phyloP scores from a whole-genome alignment of 2,888 invertebrate genomes.

The Platycheirus rosarum region DNA sequence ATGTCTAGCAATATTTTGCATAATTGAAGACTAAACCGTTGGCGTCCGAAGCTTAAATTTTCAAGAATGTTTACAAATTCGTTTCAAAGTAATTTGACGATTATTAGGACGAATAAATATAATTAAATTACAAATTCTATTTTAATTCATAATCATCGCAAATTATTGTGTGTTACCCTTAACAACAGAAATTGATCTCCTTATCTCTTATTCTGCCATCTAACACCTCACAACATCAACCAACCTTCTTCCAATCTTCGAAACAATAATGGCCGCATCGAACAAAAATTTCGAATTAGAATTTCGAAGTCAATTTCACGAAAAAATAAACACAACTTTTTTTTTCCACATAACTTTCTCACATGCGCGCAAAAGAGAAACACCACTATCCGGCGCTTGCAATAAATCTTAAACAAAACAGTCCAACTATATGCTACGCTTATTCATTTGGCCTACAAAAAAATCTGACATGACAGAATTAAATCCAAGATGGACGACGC shows the following conservation, averaged over 20 bases:
- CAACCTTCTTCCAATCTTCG: neutral
- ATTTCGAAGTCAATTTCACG: slow-evolving; percentile 46
- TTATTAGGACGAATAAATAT: no score
- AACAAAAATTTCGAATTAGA: slow-evolving; percentile 12
- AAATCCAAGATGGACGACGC: slow-evolving; percentile 74
- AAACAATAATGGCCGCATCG: slow-evolving; percentile 57
- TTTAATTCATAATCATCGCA: no score
- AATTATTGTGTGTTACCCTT: no score
- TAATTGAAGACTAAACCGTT: no score
- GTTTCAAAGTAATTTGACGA: no score
- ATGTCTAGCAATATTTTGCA: no score
- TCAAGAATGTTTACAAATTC: no score
- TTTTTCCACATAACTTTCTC: slow-evolving; percentile 28
- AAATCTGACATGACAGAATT: slow-evolving; percentile 72
- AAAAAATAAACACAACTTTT: slow-evolving; percentile 70
- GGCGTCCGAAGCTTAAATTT: no score
- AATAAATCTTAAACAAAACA: slow-evolving; percentile 2
- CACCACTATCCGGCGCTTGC: neutral
- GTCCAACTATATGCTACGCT: neutral
- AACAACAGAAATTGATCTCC: no score
- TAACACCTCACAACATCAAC: neutral
- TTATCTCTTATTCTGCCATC: slow-evolving; percentile 18
- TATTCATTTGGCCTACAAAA: slow-evolving; percentile 54
- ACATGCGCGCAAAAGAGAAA: slow-evolving; percentile 34
- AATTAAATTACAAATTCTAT: no score